Evolutionary conservation across 2,888 invertebrate species (phyloP).

Genomic region (Sisyra terminalis): DNA sequence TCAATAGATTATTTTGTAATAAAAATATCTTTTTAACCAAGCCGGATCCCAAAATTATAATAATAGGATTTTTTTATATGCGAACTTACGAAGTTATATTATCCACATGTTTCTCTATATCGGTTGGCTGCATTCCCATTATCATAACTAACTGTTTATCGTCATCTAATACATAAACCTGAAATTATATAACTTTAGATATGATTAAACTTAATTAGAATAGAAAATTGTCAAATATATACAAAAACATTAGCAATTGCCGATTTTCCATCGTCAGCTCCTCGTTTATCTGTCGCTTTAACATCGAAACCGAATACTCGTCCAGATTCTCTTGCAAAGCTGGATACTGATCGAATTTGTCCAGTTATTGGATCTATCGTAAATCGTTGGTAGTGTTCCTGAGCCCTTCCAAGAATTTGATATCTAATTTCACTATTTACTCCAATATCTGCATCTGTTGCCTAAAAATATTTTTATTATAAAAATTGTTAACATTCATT

Average conservation of each 20-base stretch:
- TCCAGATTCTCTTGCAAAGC: constrained; percentile 51
- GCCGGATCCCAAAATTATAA: not conserved
- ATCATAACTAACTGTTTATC: constrained; percentile 65
- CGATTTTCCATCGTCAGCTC: constrained; percentile 67
- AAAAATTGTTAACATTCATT: not conserved
- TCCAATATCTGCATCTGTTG: constrained; percentile 57
- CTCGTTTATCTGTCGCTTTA: constrained; percentile 67
- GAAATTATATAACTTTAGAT: constrained; percentile 13
- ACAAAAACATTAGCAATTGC: constrained; percentile 76
- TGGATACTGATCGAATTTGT: constrained; percentile 53
- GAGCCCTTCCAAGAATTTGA: constrained; percentile 43
- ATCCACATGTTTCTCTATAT: constrained; percentile 53
- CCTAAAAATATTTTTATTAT: constrained; percentile 27
- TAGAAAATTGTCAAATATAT: constrained; percentile 24
- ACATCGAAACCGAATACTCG: constrained; percentile 74
- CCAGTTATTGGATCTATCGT: constrained; percentile 63
- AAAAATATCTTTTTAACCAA: not conserved
- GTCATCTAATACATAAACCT: constrained; percentile 72
- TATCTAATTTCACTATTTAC: constrained; percentile 66
- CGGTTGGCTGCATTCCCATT: constrained; percentile 56
- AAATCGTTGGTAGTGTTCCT: constrained; percentile 59
- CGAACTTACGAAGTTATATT: constrained; percentile 44
- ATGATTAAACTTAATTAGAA: no score
- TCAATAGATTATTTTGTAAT: no score
- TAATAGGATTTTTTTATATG: not conserved